phyloP scores from a whole-genome alignment of 64 coral and sea anemone species.

The Porites lutea region DNA sequence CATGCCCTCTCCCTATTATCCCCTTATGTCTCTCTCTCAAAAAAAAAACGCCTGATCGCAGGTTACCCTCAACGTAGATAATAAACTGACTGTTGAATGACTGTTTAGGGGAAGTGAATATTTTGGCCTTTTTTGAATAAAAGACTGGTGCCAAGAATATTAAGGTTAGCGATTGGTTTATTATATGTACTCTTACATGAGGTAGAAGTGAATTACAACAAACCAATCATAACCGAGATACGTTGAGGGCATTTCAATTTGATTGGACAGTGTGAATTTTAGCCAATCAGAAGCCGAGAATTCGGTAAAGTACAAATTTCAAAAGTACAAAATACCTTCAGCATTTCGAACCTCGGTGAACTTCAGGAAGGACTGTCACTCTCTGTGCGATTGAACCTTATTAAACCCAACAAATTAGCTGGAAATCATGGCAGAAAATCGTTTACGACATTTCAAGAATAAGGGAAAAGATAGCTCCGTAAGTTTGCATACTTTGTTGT shows the following conservation, averaged over 20 bases:
- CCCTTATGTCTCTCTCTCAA: too few relatives aligned
- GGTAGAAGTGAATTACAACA: background rate
- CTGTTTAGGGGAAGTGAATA: too few relatives aligned
- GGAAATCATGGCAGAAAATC: conserved; percentile 63
- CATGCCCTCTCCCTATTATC: too few relatives aligned
- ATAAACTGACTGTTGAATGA: too few relatives aligned
- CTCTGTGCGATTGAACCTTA: background rate
- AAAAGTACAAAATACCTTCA: background rate
- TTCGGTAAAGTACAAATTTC: conserved; percentile 29
- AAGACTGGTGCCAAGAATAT: too few relatives aligned
- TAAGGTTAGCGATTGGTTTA: too few relatives aligned
- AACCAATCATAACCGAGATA: conserved; percentile 29
- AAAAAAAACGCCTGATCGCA: too few relatives aligned
- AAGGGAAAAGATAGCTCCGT: conserved; percentile 55
- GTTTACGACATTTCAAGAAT: conserved; percentile 63
- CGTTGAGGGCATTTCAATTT: conserved; percentile 24
- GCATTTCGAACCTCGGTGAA: too few relatives aligned
- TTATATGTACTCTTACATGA: too few relatives aligned
- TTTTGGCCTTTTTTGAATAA: too few relatives aligned
- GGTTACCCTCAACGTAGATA: too few relatives aligned
- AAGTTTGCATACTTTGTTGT: background rate
- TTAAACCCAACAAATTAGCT: background rate
- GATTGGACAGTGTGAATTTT: background rate
- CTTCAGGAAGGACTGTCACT: background rate
- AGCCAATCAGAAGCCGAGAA: conserved; percentile 4